Base-by-base conservation (phyloP, 2,888 invertebrate species). In the Oscheius sp. region DNA sequence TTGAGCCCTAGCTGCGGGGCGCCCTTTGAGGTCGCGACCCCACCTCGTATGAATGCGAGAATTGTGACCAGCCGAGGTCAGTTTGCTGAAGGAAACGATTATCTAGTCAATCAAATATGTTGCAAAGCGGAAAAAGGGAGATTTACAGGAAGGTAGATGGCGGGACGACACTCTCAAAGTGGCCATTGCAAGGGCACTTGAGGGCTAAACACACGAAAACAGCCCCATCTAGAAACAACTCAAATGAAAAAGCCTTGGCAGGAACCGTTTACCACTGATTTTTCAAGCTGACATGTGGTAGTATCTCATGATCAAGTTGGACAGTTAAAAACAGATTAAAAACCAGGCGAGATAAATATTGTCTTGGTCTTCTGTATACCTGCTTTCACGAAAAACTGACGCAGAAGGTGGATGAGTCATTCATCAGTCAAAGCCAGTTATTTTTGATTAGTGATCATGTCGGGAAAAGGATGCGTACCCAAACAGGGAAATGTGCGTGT, bases 181-280 rank as follows among this genome's bases (percentile, higher is more conserved):
- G 66, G 52, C 66, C 66, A 66, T 41, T 66, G 66, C 66, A 52
- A 66, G 52, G 52, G 16, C 66, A 46, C 66, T 66, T 49, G 52
- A 52, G 25, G 66, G 52, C 66, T 66, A 66, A 49, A 66, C 49
- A 49, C 49, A 66, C 66, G 49, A 66, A 66, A 66, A 66, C 66
- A 66, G 66, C 66, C 46, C 66, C 46, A 66, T 66, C 66, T 45
- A 18, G 43, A 45, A 63, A 63, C 23, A 18, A 23, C 45, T 63
- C 63, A 16, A 25, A n/a, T 35, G 35, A 9, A 23, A 18, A 45
- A 27, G 58, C 25, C n/a, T 35, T 35, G 35, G 35, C 9, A 35
- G 35, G 35, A 35, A 9, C 35, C 35, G 35, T 35, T 35, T 35
- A 35, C 35, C 35, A 35, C 3, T 6, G 35, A 35, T 35, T 35